Evolutionary conservation across 2,113 vertebrate species (phyloP).

Genomic region (Mastomys coucha): DNA sequence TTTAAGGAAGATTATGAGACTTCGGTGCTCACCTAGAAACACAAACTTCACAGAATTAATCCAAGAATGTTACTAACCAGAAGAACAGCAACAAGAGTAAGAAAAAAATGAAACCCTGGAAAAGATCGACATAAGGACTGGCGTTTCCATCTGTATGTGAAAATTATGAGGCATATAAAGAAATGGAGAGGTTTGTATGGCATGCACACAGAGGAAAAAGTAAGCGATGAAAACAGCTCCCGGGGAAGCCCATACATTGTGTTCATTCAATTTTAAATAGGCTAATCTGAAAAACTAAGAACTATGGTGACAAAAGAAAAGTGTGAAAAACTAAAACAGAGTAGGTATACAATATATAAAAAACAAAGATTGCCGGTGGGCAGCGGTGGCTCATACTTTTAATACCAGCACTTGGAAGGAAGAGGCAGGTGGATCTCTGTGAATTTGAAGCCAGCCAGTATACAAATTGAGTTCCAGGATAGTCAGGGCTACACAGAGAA

Average conservation of each 20-base stretch:
- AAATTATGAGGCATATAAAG: neutral
- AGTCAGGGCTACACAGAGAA: no score
- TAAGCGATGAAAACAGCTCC: neutral
- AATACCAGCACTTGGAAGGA: no score
- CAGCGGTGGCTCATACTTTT: no score
- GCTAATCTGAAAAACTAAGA: neutral
- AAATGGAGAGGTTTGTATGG: neutral
- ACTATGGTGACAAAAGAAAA: neutral
- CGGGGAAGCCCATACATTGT: neutral
- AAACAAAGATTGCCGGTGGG: neutral
- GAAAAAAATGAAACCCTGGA: neutral
- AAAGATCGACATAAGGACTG: neutral
- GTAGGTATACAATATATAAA: neutral
- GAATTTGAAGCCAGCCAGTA: no score
- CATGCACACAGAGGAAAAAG: neutral
- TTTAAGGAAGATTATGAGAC: neutral
- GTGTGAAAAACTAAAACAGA: neutral
- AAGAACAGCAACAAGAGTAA: neutral
- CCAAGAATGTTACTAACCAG: neutral
- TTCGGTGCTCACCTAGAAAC: neutral
- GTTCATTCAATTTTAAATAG: neutral
- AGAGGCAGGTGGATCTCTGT: no score
- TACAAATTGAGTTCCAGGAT: no score
- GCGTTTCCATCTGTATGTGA: neutral
- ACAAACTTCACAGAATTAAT: neutral